Base-by-base conservation (phyloP, 2,888 invertebrate genomes). In the Idaea biselata region DNA sequence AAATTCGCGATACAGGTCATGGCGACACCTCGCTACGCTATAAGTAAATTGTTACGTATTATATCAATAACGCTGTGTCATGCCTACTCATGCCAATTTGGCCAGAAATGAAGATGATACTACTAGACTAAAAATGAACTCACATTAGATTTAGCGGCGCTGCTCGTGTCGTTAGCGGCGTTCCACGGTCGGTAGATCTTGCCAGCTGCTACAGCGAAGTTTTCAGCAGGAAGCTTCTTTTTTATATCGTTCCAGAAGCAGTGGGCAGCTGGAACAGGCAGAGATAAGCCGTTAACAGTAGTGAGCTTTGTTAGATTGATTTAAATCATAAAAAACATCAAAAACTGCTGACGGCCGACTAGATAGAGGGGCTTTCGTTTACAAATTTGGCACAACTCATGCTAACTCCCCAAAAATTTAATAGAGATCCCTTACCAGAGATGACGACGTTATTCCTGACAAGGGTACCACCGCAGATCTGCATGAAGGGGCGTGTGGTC, bases 231-330 rank as follows among this genome's bases (percentile, higher is more conserved):
- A 0, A 59, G 63, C 4, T 62, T n/a, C 6, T 62, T 60, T 1
- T 16, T 25, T 0, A 60, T 53, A 14, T 83, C 82, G 1, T 63
- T 64, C 86, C 86, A 88, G 73, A 89, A 88, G 66, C 88, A 88
- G 63, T 88, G 88, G 1, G 86, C 89, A 44, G 44, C 44, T 44
- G 11, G 14, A 44, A 44, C 44, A 11, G 44, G 14, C 25, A 25
- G 5, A 25, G 25, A 25, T 25, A 25, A 3, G 25, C 25, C 25
- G 25, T 25, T 5, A 25, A 25, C 25, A 25, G 25, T n/a, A n/a
- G 25, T 5, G 25, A 25, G 25, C n/a, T n/a, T n/a, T n/a, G n/a
- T 25, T 5, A 25, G 25, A 3, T 25, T 3, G 5, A 25, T 3
- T 25, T 25, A 25, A 25, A 25, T 25, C 25, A 25, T 25, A n/a